Evolutionary conservation across 2,797 vertebrate genomes (phyloP).

Genomic region (Gorsachius magnificus): DNA sequence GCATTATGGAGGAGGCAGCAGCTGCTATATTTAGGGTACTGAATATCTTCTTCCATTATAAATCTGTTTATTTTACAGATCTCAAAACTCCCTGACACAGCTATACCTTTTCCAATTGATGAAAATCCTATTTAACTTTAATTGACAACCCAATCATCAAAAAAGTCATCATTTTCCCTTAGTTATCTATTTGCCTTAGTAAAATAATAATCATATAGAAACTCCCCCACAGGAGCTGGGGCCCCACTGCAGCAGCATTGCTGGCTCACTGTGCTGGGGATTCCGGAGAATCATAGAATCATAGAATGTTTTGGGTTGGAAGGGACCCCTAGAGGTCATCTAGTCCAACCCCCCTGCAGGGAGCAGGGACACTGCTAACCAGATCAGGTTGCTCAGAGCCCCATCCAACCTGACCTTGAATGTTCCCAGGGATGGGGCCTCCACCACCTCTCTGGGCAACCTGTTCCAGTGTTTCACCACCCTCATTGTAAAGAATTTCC

Average conservation of each 20-base stretch:
- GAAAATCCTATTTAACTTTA: background rate
- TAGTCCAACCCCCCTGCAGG: too few relatives aligned
- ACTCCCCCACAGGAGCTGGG: background rate
- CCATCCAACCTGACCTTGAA: too few relatives aligned
- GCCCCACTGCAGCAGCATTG: background rate
- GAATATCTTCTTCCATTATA: background rate
- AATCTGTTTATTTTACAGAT: background rate
- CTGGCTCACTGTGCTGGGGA: background rate
- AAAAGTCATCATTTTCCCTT: background rate
- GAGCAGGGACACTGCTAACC: too few relatives aligned
- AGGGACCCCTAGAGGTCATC: too few relatives aligned
- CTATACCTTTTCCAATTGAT: background rate
- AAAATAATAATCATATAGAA: background rate
- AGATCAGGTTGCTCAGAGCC: too few relatives aligned
- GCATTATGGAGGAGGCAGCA: constrained; percentile 48
- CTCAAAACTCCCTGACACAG: background rate
- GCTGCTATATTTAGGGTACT: constrained; percentile 41
- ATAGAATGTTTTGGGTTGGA: too few relatives aligned
- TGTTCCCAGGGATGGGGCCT: too few relatives aligned
- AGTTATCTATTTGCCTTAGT: background rate
- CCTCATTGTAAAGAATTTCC: too few relatives aligned
- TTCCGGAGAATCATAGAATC: too few relatives aligned
- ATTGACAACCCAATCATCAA: background rate
- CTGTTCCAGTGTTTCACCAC: too few relatives aligned
- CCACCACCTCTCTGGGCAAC: too few relatives aligned